phyloP scores from a whole-genome alignment of 2,797 vertebrate species.

The Pachyuromys duprasi region DNA sequence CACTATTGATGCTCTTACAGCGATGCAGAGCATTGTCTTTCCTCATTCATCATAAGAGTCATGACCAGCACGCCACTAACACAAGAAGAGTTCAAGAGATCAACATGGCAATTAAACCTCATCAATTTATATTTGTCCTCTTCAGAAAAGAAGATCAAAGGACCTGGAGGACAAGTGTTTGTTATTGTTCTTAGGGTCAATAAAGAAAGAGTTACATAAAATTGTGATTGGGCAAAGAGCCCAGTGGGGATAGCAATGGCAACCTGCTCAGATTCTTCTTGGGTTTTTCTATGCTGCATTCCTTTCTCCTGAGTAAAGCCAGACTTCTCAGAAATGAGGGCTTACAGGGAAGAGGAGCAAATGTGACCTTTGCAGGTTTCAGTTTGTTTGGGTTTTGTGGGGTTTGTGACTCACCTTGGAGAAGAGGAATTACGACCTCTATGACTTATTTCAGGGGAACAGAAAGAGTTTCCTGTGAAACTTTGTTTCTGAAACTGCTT shows the following conservation, averaged over 20 bases:
- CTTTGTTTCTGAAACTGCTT: background rate
- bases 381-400: background rate
- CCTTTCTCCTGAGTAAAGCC: background rate
- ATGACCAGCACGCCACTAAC: no score
- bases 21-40: background rate
- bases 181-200: background rate
- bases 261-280: background rate
- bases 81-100: background rate
- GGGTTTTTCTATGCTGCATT: no score
- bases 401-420: background rate
- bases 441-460: background rate
- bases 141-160: background rate
- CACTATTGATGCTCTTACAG: background rate
- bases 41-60: background rate
- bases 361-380: background rate
- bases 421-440: background rate
- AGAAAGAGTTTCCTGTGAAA: background rate
- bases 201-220: background rate
- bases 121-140: background rate
- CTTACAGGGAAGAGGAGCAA: background rate
- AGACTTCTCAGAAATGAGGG: background rate
- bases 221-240: no score
- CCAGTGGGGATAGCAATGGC: no score
- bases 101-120: background rate
- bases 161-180: no score